phyloP scores from a whole-genome alignment of 2,888 invertebrate genomes.

The Cryptocheilus praepositus region DNA sequence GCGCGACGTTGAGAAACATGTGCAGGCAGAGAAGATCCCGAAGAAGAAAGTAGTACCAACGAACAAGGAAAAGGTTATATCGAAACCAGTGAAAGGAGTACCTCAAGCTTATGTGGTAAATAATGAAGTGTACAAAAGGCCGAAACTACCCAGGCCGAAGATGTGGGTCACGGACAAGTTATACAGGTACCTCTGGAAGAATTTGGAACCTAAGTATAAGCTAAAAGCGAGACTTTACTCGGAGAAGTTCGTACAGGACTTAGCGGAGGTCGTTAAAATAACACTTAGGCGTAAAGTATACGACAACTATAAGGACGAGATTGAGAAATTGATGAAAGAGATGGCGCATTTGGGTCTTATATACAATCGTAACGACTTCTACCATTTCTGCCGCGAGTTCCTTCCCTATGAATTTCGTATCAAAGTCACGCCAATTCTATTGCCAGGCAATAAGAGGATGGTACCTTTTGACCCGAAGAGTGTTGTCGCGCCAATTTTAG shows the following conservation, averaged over 20 bases:
- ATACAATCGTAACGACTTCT: constrained; percentile 61
- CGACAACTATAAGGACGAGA: constrained; percentile 49
- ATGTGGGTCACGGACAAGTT: constrained; percentile 65
- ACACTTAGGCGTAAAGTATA: constrained; percentile 58
- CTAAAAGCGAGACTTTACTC: constrained; percentile 54
- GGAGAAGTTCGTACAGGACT: constrained; percentile 56
- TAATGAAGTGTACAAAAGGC: constrained; percentile 63
- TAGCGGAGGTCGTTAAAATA: constrained; percentile 43
- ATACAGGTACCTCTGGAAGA: constrained; percentile 62
- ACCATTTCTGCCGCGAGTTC: constrained; percentile 64
- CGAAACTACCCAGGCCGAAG: constrained; percentile 60
- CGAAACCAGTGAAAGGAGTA: constrained; percentile 32
- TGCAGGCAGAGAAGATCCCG: too few relatives aligned
- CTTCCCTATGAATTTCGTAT: constrained; percentile 64
- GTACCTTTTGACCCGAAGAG: constrained; percentile 61
- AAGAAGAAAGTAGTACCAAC: too few relatives aligned
- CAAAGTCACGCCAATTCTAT: constrained; percentile 64
- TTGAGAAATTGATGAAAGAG: constrained; percentile 56
- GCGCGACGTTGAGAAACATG: background rate
- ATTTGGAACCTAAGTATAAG: constrained; percentile 59
- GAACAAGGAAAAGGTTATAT: background rate
- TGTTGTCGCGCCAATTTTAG: constrained; percentile 50
- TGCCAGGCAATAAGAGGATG: constrained; percentile 62
- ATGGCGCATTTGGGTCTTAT: constrained; percentile 65
- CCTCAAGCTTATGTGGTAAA: constrained; percentile 63